Conservation (phyloP, 2,113 vertebrate genomes). For the Crotalus horridus region DNA sequence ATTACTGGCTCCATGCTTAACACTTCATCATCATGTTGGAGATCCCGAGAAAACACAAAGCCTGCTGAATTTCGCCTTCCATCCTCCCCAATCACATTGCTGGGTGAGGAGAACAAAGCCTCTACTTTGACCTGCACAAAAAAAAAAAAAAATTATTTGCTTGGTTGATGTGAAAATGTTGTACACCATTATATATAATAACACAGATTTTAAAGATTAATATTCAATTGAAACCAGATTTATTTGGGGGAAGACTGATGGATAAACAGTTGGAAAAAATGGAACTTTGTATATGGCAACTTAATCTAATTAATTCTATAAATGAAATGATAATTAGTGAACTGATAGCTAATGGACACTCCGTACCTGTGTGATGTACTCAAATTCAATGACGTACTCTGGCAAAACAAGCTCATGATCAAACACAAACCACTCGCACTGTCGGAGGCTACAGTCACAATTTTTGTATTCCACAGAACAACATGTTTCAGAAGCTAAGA, state of each 20-base stretch:
- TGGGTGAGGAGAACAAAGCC: constrained; percentile 51
- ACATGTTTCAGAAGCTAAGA: constrained; percentile 41
- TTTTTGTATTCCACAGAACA: constrained; percentile 43
- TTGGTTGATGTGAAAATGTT: background rate
- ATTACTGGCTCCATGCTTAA: constrained; percentile 74
- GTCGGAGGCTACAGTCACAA: constrained; percentile 64
- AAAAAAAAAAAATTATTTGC: background rate
- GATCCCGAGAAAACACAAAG: constrained; percentile 53
- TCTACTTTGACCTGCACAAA: constrained; percentile 47
- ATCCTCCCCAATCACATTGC: constrained; percentile 51
- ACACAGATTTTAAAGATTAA: background rate
- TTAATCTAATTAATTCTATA: background rate
- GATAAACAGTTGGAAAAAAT: background rate
- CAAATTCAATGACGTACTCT: constrained; percentile 79
- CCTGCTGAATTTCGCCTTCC: constrained; percentile 47
- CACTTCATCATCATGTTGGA: constrained; percentile 66
- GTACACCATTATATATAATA: background rate
- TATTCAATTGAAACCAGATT: background rate
- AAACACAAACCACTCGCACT: constrained; percentile 80
- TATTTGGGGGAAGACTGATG: background rate
- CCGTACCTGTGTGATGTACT: constrained; percentile 73
- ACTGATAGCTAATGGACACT: background rate
- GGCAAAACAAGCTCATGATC: constrained; percentile 80
- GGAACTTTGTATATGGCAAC: background rate
- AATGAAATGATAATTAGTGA: background rate